Evolutionary conservation across 2,888 invertebrate genomes (phyloP).

Genomic region (Rhorus exstirpatorius): DNA sequence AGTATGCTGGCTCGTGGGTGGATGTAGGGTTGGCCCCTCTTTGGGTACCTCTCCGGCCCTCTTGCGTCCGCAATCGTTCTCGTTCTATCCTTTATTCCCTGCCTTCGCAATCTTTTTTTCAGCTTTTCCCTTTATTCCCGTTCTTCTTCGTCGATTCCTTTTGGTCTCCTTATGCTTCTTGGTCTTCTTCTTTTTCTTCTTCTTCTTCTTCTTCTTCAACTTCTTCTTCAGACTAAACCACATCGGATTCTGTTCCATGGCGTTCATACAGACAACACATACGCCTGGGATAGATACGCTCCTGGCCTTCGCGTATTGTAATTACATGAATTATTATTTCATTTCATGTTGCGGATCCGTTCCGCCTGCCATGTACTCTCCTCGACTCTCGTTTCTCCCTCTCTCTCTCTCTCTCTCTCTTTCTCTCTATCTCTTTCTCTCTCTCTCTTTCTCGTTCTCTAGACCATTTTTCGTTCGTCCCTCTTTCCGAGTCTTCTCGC

Average conservation of each 20-base stretch:
- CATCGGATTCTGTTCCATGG: constrained; percentile 60
- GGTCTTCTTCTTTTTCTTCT: constrained; percentile 30
- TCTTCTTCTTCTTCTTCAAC: constrained; percentile 20
- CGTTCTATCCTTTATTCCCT: constrained; percentile 1
- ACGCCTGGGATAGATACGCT: constrained; percentile 76
- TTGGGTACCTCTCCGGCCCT: constrained; percentile 14
- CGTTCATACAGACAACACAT: constrained; percentile 48
- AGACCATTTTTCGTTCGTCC: constrained; percentile 10
- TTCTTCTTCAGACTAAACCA: constrained; percentile 44
- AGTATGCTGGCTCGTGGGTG: constrained; percentile 82
- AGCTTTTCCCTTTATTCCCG: constrained; percentile 16
- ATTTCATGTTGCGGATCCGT: constrained; percentile 81
- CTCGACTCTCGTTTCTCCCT: constrained; percentile 52
- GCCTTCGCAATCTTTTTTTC: constrained; percentile 15
- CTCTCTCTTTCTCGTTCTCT: constrained; percentile 22
- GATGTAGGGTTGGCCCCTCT: constrained; percentile 74
- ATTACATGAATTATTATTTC: constrained; percentile 84
- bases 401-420: constrained; percentile 35
- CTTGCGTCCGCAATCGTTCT: not conserved
- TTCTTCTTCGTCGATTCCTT: constrained; percentile 36
- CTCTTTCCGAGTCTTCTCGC: constrained; percentile 8
- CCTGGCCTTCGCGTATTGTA: constrained; percentile 80
- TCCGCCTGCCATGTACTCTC: constrained; percentile 76
- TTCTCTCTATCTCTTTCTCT: constrained; percentile 12
- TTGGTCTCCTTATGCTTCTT: constrained; percentile 26